phyloP scores from a whole-genome alignment of 2,113 vertebrate genomes.

The Mugil cephalus region DNA sequence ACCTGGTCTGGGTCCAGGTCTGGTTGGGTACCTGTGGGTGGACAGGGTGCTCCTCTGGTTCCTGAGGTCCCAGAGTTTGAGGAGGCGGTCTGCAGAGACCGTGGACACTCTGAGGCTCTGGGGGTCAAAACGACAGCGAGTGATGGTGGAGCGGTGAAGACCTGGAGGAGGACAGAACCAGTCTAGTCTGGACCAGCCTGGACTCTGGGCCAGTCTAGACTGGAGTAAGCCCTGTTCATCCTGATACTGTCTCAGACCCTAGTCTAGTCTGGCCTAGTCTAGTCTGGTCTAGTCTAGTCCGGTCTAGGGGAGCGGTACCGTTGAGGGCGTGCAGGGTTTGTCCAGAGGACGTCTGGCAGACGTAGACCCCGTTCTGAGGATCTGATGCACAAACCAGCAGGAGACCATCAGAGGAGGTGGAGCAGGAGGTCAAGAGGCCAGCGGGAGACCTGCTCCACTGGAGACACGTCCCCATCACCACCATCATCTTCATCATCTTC shows the following conservation, averaged over 20 bases:
- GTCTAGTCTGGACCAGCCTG: too few species aligned
- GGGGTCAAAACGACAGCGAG: conserved; percentile 84
- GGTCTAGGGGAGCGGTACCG: conserved; percentile 79
- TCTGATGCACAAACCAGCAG: conserved; percentile 78
- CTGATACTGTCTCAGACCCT: too few species aligned
- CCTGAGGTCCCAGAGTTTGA: conserved; percentile 86
- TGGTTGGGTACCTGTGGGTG: conserved; percentile 83
- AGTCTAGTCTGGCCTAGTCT: too few species aligned
- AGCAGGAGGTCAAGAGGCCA: conserved; percentile 81
- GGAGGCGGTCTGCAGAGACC: conserved; percentile 78
- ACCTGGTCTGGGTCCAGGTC: too few species aligned
- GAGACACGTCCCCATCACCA: too few species aligned
- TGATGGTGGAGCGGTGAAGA: conserved; percentile 83
- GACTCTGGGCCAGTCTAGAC: too few species aligned
- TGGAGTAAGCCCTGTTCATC: too few species aligned
- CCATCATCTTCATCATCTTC: too few species aligned
- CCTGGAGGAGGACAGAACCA: conserved; percentile 60
- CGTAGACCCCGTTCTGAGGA: conserved; percentile 65
- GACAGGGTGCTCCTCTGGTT: conserved; percentile 76
- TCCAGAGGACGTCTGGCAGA: conserved; percentile 66
- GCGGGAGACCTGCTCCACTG: conserved; percentile 80
- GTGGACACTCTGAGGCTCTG: conserved; percentile 81
- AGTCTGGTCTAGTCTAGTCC: too few species aligned
- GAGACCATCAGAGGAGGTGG: conserved; percentile 81
- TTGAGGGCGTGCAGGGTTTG: conserved; percentile 53